Percentiles rank a stretch among this genome's conserved stretches.
phyloP scores from a whole-genome alignment of 2,888 invertebrate genomes.

The Bugula neritina region DNA sequence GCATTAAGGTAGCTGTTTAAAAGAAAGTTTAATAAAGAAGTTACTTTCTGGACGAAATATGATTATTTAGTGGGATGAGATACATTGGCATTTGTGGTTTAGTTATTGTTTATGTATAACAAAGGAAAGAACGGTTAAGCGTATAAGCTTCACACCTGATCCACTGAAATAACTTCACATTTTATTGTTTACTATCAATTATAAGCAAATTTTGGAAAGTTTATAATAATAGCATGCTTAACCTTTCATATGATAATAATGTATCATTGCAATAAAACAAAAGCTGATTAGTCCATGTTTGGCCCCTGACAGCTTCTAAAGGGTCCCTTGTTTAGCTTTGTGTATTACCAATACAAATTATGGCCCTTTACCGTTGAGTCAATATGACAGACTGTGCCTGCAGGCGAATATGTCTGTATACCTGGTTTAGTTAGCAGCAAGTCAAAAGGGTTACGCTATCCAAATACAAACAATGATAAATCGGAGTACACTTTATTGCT shows the following conservation, averaged over 20 bases:
- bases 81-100: background rate
- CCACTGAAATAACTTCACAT: background rate
- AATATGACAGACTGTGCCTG: conserved; percentile 1
- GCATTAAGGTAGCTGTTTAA: too few species aligned
- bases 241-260: background rate
- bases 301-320: background rate
- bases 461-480: background rate
- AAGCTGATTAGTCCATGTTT: conserved; percentile 11
- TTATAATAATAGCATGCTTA: background rate
- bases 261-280: background rate
- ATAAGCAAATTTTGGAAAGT: background rate
- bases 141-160: conserved; percentile 17
- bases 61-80: background rate
- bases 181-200: conserved; percentile 10
- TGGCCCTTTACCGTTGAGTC: background rate
- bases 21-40: too few species aligned
- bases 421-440: background rate
- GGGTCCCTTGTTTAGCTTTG: conserved; percentile 22
- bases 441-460: conserved; percentile 1
- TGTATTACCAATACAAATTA: background rate
- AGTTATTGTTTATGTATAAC: background rate
- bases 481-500: background rate
- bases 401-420: background rate
- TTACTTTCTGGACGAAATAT: too few species aligned
- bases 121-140: background rate